Base-by-base conservation (phyloP, 1,140 invertebrate genomes). In the Teleogryllus occipitalis region DNA sequence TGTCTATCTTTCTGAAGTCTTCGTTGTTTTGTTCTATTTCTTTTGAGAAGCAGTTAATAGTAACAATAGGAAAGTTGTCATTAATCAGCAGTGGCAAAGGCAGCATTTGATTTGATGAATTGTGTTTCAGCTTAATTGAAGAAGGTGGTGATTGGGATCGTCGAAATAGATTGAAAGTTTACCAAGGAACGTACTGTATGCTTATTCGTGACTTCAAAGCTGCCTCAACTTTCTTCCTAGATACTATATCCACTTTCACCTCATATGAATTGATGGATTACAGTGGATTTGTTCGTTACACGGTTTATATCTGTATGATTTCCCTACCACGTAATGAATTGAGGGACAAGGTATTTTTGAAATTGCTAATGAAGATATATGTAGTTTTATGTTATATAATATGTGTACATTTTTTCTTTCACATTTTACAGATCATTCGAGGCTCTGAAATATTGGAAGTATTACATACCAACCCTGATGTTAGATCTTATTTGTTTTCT, bases 131-230 rank as follows among this genome's bases (percentile, higher is more conserved):
- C 82, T 87, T 98, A 76, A 98, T 99, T 83, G 97, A 99, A 87
- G 96, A 99, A 88, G 98, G 98, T 82, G 98, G 98, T 49, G 98
- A 99, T 87, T 99, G 98, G 98, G 97, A 99, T 84, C 92, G 98
- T 77, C 91, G 98, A 82, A 99, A 99, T 86, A 92, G 98, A 81
- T 87, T 99, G 0, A 99, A 99, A 86, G 95, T 95, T 3, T 97
- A 97, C 85, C 94, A 96, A 88, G 98, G 97, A 75, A 92, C 98
- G 46, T 99, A 99, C 85, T 96, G 94, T 82, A 94, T 99, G 87
- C 94, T 97, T 8, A 93, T 99, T 72, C 89, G 98, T 81, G 97
- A 99, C 85, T 99, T 99, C 84, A 97, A 97, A 86, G 92, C 92
- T 83, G 97, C 98, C 18, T 96, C 98, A 6, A 93, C 92, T 75